Evolutionary conservation across 2,113 vertebrate genomes (phyloP), one percentile per base, ranked within the genome.

Genomic region (Lophius piscatorius): DNA sequence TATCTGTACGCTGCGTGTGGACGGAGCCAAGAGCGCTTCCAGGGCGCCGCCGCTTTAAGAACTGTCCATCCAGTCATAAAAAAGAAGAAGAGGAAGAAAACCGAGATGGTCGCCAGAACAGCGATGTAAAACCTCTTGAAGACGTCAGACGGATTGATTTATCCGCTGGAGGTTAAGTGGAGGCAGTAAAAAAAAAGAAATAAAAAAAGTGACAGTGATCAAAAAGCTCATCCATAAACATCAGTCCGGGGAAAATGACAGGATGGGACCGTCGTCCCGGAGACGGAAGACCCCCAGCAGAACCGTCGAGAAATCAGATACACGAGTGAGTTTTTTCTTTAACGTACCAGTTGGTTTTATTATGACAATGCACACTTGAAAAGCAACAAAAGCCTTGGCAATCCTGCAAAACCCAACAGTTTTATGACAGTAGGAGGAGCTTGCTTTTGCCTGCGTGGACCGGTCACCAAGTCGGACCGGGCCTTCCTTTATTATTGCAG

Each of bases 401-500:
- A n/a, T 79, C 69, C 70, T 67, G 77, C 77, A 60, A 63, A 62
- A 70, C 58, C 39, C 55, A 71, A 70, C 71, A 50, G 41, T 10
- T 60, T 59, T 9, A 64, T 52, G 52, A 70, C 48, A 52, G 41
- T 16, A 50, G 3, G 16, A 65, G 66, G 58, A n/a, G 41, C 35
- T 58, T 9, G 47, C 68, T 49, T 12, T 14, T 60, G 68, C 81
- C 81, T 48, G 66, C 49, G 22, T 52, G 63, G 70, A 77, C 80
- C 82, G 75, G 78, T 18, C 82, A 29, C 61, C 7, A 58, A 51
- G 64, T 10, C 24, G 18, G 54, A 70, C 81, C 33, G 63, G 42
- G 60, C 70, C 70, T 60, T 76, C 87, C 87, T 57, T 92, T 91
- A 74, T 95, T 95, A 95, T 94, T 94, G 93, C 94, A 82, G 92